phyloP scores from a whole-genome alignment of 2,888 invertebrate genomes.

The Zygothrica quintamaculata region DNA sequence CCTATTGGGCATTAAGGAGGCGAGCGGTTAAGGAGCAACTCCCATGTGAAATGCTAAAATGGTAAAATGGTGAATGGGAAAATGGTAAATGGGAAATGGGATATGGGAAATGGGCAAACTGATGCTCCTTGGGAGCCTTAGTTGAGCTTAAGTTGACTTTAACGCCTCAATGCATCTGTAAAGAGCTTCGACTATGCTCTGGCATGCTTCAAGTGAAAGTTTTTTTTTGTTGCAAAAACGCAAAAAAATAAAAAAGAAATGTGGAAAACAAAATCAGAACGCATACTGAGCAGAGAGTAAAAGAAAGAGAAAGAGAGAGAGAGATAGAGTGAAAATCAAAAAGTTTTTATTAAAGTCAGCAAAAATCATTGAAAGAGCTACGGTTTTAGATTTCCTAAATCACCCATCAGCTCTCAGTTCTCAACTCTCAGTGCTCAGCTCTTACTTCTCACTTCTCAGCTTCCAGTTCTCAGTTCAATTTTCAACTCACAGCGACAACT shows the following conservation, averaged over 20 bases:
- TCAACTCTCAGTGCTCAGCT: no score
- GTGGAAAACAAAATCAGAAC: conserved; percentile 7
- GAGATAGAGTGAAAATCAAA: no score
- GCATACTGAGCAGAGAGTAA: no score
- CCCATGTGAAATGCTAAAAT: no score
- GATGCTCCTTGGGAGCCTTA: conserved; percentile 24
- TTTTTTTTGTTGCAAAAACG: conserved; percentile 46
- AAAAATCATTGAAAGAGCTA: conserved; percentile 47
- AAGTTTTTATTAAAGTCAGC: conserved; percentile 73
- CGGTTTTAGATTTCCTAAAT: conserved; percentile 58
- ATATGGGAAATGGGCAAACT: conserved; percentile 33
- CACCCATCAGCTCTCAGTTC: no score
- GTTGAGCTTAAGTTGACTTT: conserved; percentile 73
- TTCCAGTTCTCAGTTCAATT: no score
- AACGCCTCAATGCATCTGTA: conserved; percentile 72
- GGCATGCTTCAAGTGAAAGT: conserved; percentile 57
- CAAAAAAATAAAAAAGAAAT: background rate
- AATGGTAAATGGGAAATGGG: conserved; percentile 23
- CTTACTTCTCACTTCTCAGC: no score
- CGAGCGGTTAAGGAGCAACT: conserved; percentile 20
- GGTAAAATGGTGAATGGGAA: no score
- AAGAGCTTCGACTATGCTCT: conserved; percentile 29
- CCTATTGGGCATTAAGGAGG: conserved; percentile 10
- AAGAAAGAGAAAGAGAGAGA: no score
- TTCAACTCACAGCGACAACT: no score